Evolutionary conservation across 2,113 vertebrate genomes (phyloP).

Genomic region (Syngnathus typhle): DNA sequence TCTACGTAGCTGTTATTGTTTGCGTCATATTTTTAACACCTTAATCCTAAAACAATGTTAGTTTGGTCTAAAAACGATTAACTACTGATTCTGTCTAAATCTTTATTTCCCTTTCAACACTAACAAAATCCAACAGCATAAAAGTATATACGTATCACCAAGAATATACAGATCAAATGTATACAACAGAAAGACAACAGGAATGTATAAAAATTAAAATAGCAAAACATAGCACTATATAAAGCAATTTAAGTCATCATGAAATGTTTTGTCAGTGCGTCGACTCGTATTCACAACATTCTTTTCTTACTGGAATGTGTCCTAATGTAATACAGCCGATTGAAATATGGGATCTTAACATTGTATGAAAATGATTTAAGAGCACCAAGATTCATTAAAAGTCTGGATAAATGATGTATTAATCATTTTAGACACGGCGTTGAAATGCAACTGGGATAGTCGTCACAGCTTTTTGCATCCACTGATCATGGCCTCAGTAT

Average conservation of each 20-base stretch:
- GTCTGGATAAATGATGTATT: background rate
- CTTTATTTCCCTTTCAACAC: slow-evolving; percentile 61
- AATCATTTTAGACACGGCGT: background rate
- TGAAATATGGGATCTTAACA: slow-evolving; percentile 21
- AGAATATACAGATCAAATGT: slow-evolving; percentile 9
- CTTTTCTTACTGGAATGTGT: slow-evolving; percentile 32
- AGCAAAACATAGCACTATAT: slow-evolving; percentile 50
- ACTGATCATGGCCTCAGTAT: background rate
- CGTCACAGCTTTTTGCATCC: background rate
- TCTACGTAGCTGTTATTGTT: background rate
- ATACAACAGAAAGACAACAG: slow-evolving; percentile 40
- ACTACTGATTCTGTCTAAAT: slow-evolving; percentile 14
- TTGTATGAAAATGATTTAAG: slow-evolving; percentile 2
- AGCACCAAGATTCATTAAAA: slow-evolving; percentile 6
- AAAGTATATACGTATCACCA: slow-evolving; percentile 3
- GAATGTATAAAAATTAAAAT: slow-evolving; percentile 39
- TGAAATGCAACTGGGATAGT: background rate
- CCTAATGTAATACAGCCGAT: slow-evolving; percentile 31
- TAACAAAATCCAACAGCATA: slow-evolving; percentile 54
- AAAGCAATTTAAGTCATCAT: slow-evolving; percentile 35
- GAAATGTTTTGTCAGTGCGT: slow-evolving; percentile 35
- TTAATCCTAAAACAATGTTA: too few species aligned
- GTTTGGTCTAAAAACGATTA: background rate
- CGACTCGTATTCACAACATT: slow-evolving; percentile 47
- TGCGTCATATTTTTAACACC: background rate